Evolutionary conservation across 2,888 invertebrate species (phyloP).

Genomic region (Leptopilina drosophilae): DNA sequence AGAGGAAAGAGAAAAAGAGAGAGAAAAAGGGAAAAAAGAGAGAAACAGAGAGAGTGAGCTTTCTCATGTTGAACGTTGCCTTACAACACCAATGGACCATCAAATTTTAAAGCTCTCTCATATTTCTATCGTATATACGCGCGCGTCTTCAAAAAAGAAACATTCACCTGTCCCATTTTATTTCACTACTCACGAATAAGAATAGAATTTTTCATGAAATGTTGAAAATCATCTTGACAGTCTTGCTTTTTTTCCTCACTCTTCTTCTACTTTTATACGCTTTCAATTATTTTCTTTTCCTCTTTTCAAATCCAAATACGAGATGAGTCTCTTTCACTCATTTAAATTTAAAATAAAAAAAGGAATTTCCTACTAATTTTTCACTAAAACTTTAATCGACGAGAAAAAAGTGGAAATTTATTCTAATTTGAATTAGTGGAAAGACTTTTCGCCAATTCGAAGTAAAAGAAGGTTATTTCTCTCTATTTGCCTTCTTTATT

Average conservation of each 20-base stretch:
- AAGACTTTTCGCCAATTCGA: no score
- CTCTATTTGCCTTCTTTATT: no score
- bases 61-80: slow-evolving; percentile 47
- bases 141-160: neutral
- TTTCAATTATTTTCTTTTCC: neutral
- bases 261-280: neutral
- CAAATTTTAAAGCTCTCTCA: slow-evolving; percentile 60
- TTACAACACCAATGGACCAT: slow-evolving; percentile 56
- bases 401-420: no score
- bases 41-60: slow-evolving; percentile 11
- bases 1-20: slow-evolving; percentile 9
- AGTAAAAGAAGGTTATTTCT: no score
- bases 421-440: no score
- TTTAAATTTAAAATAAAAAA: no score
- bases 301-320: no score
- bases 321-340: no score
- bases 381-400: no score
- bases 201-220: neutral
- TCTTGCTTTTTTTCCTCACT: neutral
- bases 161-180: slow-evolving; percentile 7
- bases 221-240: neutral
- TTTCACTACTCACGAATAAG: neutral
- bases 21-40: no score
- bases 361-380: no score
- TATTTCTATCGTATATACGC: slow-evolving; percentile 6